Evolutionary conservation across 2,113 vertebrate genomes (phyloP).

Genomic region (Naja naja): DNA sequence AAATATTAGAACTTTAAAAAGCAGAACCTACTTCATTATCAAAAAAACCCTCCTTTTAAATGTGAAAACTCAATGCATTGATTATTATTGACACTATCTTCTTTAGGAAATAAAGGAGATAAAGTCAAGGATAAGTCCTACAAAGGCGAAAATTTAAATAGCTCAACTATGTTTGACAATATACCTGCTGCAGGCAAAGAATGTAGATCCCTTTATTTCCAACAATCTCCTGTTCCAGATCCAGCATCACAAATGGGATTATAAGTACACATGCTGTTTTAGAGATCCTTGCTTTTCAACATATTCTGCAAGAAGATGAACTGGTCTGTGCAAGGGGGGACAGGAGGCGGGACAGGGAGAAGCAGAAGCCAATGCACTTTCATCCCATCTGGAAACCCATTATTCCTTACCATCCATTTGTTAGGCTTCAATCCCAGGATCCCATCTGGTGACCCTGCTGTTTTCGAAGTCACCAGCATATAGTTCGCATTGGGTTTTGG

Average conservation of each 20-base stretch:
- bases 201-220: not conserved
- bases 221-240: not conserved
- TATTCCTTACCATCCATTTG: constrained; percentile 14
- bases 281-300: not conserved
- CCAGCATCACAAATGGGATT: not conserved
- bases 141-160: not conserved
- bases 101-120: not conserved
- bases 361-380: too few species aligned
- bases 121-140: not conserved
- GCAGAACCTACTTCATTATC: not conserved
- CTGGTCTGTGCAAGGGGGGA: too few species aligned
- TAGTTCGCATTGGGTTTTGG: not conserved
- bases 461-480: not conserved
- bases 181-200: not conserved
- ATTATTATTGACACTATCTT: not conserved
- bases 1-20: not conserved
- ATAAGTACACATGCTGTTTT: not conserved
- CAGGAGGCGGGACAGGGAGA: too few species aligned
- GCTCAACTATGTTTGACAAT: not conserved
- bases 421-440: not conserved
- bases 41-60: not conserved
- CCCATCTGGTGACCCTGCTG: not conserved
- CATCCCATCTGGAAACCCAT: not conserved
- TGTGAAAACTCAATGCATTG: not conserved
- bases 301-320: not conserved